These are phyloP conservation scores for Heliconius aoede DNA, from an alignment of 2,888 invertebrate species.

Conservation along the genomic window DNA sequence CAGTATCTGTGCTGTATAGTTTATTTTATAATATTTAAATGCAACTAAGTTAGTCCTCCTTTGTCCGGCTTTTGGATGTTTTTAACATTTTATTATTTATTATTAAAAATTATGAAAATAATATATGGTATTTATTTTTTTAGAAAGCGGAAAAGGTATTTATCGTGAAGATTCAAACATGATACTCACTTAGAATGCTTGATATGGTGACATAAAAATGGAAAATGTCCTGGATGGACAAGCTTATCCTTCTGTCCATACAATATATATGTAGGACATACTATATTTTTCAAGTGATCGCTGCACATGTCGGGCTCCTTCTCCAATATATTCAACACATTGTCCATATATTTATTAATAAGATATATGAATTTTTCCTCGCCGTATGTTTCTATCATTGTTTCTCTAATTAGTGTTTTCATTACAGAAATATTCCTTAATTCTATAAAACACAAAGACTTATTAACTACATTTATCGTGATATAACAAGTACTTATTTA, in stretches of 20 bases:
- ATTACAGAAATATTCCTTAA: constrained; percentile 87
- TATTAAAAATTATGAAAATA: no score
- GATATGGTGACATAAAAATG: constrained; percentile 26
- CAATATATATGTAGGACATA: constrained; percentile 71
- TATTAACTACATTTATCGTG: no score
- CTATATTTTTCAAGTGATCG: constrained; percentile 81
- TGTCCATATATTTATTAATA: constrained; percentile 87
- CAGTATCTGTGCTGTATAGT: no score
- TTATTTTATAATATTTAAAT: no score
- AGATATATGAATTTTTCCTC: constrained; percentile 84
- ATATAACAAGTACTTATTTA: no score
- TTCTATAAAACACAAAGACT: constrained; percentile 60
- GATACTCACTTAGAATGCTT: constrained; percentile 38
- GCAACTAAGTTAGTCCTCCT: no score
- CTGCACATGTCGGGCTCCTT: constrained; percentile 86
- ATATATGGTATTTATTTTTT: no score
- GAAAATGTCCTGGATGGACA: constrained; percentile 11
- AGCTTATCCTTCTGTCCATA: constrained; percentile 34
- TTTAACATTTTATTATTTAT: no score
- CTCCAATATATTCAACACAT: constrained; percentile 57
- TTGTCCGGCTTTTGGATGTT: no score
- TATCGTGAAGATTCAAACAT: no score
- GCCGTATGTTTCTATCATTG: constrained; percentile 86
- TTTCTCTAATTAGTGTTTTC: constrained; percentile 88
- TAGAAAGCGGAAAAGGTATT: no score